Base-by-base conservation (phyloP, 1,140 invertebrate species). In the Sweltsa coloradensis region DNA sequence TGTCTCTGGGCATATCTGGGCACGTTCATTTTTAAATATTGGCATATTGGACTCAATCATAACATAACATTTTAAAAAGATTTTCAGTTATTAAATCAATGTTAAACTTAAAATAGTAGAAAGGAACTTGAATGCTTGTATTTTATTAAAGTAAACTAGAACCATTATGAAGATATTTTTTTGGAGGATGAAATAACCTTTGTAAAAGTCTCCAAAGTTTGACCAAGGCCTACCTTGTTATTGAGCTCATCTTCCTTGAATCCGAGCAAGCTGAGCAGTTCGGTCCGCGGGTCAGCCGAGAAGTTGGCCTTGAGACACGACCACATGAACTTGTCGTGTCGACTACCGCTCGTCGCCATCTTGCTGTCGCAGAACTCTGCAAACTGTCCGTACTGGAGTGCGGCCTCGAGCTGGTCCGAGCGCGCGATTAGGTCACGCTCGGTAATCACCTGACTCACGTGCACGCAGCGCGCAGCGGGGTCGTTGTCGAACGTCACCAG, bases 291-390 rank as follows among this genome's bases (percentile, higher is more conserved):
- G 57, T 86, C 77, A 26, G 75, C 73, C 52, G 85, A 74, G 70
- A 95, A 93, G 64, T 85, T 89, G 26, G 89, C 85, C 52, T 81
- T 73, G 22, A 90, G 73, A 60, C 83, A 89, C 58, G 77, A 78
- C 85, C 85, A 89, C 21, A 85, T 64, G 13, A 53, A 51, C 61
- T 79, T 80, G 47, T 76, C 74, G 57, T 81, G 73, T 47, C 82
- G 75, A 55, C 83, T 75, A 1, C 53, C 51, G 0, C 74, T 65
- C 39, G 66, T 66, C 52, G 83, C 74, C 3, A 77, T 74, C 56
- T 84, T 84, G 54, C 72, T 69, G 5, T 76, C 70, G 59, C 90
- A 95, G 66, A 89, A 92, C 41, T 85, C 81, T 24, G 57, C 50
- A 55, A 75, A 72, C 45, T 76, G 69, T n/a, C 70, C 76, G 52